These are phyloP conservation scores for Fissipunctia ypsillon DNA, from an alignment of 2,888 invertebrate genomes.

Conservation along the genomic window DNA sequence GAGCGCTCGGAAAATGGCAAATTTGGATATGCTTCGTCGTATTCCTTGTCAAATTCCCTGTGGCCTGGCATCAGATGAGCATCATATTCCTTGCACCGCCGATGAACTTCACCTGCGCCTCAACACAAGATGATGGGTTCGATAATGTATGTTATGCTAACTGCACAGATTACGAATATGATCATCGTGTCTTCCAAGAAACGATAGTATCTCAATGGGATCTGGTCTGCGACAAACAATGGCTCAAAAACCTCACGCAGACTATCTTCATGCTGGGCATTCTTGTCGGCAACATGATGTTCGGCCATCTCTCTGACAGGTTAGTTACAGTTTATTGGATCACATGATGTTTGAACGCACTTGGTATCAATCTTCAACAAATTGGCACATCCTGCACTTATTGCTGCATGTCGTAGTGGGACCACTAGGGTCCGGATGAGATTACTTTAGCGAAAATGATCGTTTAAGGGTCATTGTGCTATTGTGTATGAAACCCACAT, in stretches of 20 bases:
- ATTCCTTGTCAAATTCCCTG: slow-evolving; percentile 94
- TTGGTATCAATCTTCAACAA: slow-evolving; percentile 66
- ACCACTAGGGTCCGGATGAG: slow-evolving; percentile 76
- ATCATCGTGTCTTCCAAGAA: slow-evolving; percentile 92
- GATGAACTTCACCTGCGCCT: slow-evolving; percentile 89
- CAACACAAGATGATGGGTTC: slow-evolving; percentile 73
- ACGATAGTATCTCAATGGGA: slow-evolving; percentile 95
- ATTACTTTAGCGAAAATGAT: slow-evolving; percentile 76
- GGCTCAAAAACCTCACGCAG: slow-evolving; percentile 94
- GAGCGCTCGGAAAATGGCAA: slow-evolving; percentile 94
- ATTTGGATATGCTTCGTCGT: slow-evolving; percentile 93
- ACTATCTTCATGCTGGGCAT: slow-evolving; percentile 95
- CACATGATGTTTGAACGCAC: slow-evolving; percentile 30
- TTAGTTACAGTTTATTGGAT: slow-evolving; percentile 73
- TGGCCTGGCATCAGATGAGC: slow-evolving; percentile 95
- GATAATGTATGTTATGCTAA: slow-evolving; percentile 88
- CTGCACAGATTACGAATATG: slow-evolving; percentile 91
- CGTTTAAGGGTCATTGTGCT: slow-evolving; percentile 66
- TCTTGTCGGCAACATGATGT: slow-evolving; percentile 93
- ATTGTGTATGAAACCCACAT: slow-evolving; percentile 57
- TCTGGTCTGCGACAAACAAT: slow-evolving; percentile 92
- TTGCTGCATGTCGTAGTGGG: slow-evolving; percentile 60
- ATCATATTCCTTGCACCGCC: slow-evolving; percentile 94
- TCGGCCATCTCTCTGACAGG: slow-evolving; percentile 95
- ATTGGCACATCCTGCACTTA: slow-evolving; percentile 81